phyloP scores from a whole-genome alignment of 1,140 invertebrate species.

The Euglossa dilemma region DNA sequence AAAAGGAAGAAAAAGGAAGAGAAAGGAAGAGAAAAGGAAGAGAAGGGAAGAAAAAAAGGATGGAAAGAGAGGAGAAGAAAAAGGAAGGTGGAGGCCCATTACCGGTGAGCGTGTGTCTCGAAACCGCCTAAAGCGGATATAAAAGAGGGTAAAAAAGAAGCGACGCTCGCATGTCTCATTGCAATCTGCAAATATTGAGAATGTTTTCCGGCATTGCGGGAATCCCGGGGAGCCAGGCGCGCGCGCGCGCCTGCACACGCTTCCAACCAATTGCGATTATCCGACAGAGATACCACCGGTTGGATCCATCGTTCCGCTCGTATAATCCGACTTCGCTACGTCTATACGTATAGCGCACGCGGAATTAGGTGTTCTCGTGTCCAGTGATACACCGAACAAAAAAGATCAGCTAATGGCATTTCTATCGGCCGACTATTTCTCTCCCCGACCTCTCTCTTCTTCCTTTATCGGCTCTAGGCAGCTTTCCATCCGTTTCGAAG shows the following conservation, averaged over 20 bases:
- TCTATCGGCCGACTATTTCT: conserved; percentile 50
- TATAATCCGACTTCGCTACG: conserved; percentile 54
- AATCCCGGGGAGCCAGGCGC: conserved; percentile 40
- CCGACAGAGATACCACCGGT: conserved; percentile 71
- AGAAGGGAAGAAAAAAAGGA: background rate
- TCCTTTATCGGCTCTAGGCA: background rate
- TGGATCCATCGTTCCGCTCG: conserved; percentile 66
- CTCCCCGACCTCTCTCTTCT: background rate
- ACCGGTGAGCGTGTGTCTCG: conserved; percentile 72
- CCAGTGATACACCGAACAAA: conserved; percentile 63
- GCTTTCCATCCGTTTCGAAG: conserved; percentile 8
- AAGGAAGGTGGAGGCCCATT: conserved; percentile 67
- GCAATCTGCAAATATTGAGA: conserved; percentile 80
- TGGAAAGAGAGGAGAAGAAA: conserved; percentile 29
- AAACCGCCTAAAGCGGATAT: conserved; percentile 67
- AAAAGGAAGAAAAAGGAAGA: conserved; percentile 37
- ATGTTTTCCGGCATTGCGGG: conserved; percentile 71
- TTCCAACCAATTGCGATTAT: conserved; percentile 79
- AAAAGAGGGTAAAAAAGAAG: conserved; percentile 66
- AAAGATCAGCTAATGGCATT: conserved; percentile 63
- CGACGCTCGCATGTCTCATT: conserved; percentile 80
- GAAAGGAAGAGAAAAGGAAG: background rate
- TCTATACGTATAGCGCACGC: conserved; percentile 34
- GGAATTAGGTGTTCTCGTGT: conserved; percentile 66
- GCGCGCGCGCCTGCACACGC: conserved; percentile 9